phyloP scores from a whole-genome alignment of 2,888 invertebrate species.

The Eupithecia exiguata region DNA sequence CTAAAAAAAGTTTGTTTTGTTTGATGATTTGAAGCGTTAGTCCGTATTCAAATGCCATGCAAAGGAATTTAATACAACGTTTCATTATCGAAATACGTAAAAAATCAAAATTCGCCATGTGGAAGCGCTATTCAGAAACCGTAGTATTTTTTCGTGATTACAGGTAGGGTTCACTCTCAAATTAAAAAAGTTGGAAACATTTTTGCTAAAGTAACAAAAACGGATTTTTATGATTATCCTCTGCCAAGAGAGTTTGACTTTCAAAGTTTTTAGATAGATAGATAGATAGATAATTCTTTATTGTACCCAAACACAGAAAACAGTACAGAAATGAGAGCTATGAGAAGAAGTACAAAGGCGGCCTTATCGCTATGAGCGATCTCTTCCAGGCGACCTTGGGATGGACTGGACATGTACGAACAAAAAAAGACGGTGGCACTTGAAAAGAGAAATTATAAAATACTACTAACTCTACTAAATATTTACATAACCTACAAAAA shows the following conservation, averaged over 20 bases:
- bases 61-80: not conserved
- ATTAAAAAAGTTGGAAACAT: conserved; percentile 29
- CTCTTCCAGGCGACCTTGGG: too few species aligned
- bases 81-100: not conserved
- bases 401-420: too few species aligned
- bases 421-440: too few species aligned
- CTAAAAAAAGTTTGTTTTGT: not conserved
- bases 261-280: not conserved
- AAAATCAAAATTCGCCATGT: not conserved
- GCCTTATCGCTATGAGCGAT: too few species aligned
- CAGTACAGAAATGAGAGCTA: too few species aligned
- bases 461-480: too few species aligned
- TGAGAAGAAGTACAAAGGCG: too few species aligned
- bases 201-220: conserved; percentile 17
- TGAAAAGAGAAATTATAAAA: too few species aligned
- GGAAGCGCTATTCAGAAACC: not conserved
- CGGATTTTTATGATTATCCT: conserved; percentile 20
- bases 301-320: too few species aligned
- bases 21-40: not conserved
- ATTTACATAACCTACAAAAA: too few species aligned
- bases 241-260: conserved; percentile 15
- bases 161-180: conserved; percentile 13
- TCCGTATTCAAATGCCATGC: not conserved
- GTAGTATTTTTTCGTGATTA: not conserved
- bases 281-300: too few species aligned